Conservation (phyloP, 2,888 invertebrate species). For the Ochropleura plecta region DNA sequence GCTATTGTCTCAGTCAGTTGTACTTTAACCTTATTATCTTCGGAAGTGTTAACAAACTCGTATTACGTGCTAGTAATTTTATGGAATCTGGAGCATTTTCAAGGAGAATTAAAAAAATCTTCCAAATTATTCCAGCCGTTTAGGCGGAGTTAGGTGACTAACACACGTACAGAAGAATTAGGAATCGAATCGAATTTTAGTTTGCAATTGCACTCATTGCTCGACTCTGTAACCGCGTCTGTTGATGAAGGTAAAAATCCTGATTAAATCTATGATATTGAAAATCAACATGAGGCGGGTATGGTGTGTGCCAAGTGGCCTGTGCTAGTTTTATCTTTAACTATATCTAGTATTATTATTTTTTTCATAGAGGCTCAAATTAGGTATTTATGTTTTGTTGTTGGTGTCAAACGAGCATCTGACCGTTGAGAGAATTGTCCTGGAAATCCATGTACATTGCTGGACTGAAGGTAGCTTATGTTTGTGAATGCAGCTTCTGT, state of each 20-base stretch:
- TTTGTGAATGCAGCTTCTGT: too few species aligned
- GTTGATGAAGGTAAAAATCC: not conserved
- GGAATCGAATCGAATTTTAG: too few species aligned
- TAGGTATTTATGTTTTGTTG: not conserved
- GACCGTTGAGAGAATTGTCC: not conserved
- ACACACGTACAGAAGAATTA: too few species aligned
- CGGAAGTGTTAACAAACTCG: not conserved
- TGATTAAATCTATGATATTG: not conserved
- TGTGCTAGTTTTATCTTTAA: not conserved
- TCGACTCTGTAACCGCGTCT: too few species aligned
- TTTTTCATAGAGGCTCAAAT: not conserved
- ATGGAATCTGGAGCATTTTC: not conserved
- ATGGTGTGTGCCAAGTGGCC: too few species aligned
- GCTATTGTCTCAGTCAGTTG: not conserved
- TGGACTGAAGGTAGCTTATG: too few species aligned
- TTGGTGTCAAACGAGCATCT: not conserved
- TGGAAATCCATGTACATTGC: too few species aligned
- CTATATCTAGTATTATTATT: too few species aligned
- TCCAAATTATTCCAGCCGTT: too few species aligned
- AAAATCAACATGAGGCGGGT: not conserved
- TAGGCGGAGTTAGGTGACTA: too few species aligned
- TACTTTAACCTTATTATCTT: not conserved
- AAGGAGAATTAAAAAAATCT: not conserved
- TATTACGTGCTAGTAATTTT: not conserved
- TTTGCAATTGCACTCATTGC: too few species aligned